phyloP scores from a whole-genome alignment of 2,797 vertebrate species.

The Alcedo quadribrachys region DNA sequence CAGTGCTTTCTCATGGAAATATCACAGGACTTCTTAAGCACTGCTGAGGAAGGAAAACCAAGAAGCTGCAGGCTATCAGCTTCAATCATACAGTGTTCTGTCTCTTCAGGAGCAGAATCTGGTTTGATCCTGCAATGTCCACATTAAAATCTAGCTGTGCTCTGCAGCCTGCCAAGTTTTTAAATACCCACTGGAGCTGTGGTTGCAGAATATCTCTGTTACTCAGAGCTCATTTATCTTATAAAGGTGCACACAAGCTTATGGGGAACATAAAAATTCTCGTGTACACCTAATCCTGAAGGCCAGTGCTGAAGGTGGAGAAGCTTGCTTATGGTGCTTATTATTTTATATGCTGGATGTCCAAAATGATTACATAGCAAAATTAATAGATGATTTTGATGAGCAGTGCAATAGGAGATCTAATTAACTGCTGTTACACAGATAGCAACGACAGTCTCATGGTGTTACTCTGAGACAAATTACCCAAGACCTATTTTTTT shows the following conservation, averaged over 20 bases:
- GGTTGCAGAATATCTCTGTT: background rate
- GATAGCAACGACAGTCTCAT: background rate
- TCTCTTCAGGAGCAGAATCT: background rate
- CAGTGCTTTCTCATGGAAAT: background rate
- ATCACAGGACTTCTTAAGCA: background rate
- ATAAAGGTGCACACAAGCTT: background rate
- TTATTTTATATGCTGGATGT: background rate
- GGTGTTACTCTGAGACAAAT: background rate
- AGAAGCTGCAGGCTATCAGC: background rate
- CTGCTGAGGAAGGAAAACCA: background rate
- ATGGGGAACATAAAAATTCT: background rate
- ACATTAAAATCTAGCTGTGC: background rate
- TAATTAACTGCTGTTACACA: background rate
- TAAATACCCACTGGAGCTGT: background rate
- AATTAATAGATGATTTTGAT: background rate
- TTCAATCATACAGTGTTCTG: fast-evolving
- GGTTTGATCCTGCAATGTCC: background rate
- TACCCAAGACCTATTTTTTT: background rate
- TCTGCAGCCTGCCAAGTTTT: background rate
- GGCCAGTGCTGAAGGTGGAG: background rate
- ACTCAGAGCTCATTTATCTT: background rate
- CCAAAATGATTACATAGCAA: background rate
- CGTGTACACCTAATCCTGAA: background rate
- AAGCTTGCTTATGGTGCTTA: background rate
- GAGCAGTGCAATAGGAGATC: background rate